Base-by-base conservation (phyloP, 2,888 invertebrate species). In the Polyommatus icarus region DNA sequence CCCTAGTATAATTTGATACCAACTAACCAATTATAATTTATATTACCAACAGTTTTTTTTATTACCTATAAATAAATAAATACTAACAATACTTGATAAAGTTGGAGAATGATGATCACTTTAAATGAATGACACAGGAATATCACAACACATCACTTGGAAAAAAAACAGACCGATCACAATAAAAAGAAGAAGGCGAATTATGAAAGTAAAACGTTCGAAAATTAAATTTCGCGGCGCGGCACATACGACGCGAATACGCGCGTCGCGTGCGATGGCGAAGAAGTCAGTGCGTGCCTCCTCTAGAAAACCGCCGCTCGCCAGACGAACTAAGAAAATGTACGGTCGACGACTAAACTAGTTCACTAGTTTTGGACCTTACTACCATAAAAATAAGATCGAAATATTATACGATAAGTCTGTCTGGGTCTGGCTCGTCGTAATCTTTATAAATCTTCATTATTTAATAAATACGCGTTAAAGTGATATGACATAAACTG, bases 181-280 rank as follows among this genome's bases (percentile, higher is more conserved):
- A 40, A 24, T 32, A 72, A 77, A 72, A 72, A 77, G 54, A 54
- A 79, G 78, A 78, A 76, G 57, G 71, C 32, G 76, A 72, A 72
- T 67, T 76, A 67, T 54, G 75, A 77, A 67, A 46, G 76, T 57
- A 76, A 77, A 78, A 72, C 79, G 82, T 84, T 85, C 84, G 84
- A 82, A 83, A 84, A 84, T 84, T 82, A 81, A 82, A 87, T 84
- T 88, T 88, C 87, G 88, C 89, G 88, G 91, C 89, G 90, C 89
- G 91, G 88, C 89, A 89, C 90, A 87, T 88, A 86, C 85, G 82
- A 86, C 90, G 90, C 89, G 88, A 84, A 85, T 86, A 88, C 91
- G 92, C 87, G 92, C 91, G 92, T 90, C 91, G 91, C 91, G 91
- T 90, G 90, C 88, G 81, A 81, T 83, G 87, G 82, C 89, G 87